Evolutionary conservation across 2,888 invertebrate genomes (phyloP), one percentile per base, ranked within the genome.

Genomic region (Drosophila pseudotakahashii): DNA sequence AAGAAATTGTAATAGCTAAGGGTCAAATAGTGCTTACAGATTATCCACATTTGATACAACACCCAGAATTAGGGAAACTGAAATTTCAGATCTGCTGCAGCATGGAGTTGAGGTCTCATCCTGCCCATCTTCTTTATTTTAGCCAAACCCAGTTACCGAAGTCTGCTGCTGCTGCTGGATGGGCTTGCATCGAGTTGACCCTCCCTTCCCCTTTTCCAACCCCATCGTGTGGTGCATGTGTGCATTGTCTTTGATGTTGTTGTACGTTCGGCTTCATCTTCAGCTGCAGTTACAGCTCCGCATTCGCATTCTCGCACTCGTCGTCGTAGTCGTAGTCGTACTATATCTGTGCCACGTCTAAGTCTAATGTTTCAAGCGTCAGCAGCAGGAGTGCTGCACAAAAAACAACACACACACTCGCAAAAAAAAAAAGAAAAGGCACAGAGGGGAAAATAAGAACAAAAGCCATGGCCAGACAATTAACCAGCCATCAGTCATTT

Each of bases 401-500:
- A 76, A 45, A 41, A 47, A 55, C 59, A 68, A 52, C 54, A 54
- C 54, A 54, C 41, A 54, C 41, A 30, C 14, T 14, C 39, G 3
- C 14, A 10, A 11, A 63, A 30, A 4, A 55, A 75, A 14, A 32
- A 19, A 23, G 7, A 52, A 39, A 66, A 26, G 39, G 36, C n/a
- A 13, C 71, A 52, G 10, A 48, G 66, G 39, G 67, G 47, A 53
- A 53, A 54, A 55, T 59, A 64, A 57, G 62, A 71, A 71, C 70
- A 71, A 71, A 75, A 77, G 79, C 82, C 51, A 77, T 81, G 81
- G 77, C 76, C 85, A 81, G 88, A 88, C 82, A 85, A 82, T 82
- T 82, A 82, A 88, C 82, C 88, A 82, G 79, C 88, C 85, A 82
- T 82, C 82, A 82, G 82, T 87, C 88, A 82, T 88, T 82, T 81